phyloP scores from a whole-genome alignment of 2,113 vertebrate genomes.

The Puma concolor region DNA sequence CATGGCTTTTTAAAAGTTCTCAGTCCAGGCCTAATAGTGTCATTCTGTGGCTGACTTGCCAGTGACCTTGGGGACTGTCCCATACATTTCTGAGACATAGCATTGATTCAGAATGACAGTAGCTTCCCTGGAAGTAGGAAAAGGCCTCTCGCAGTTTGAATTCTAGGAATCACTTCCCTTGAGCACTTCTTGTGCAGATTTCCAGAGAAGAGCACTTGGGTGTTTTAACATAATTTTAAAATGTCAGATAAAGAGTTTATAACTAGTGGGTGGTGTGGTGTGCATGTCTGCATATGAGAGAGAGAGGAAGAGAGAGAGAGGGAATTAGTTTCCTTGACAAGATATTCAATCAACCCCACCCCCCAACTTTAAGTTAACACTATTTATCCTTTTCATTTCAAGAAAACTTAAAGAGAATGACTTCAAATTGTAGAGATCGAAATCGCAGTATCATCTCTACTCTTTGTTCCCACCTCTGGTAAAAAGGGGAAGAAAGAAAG shows the following conservation, averaged over 20 bases:
- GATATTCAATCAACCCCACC: conserved; percentile 84
- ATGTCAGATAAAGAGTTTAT: conserved; percentile 85
- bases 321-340: conserved; percentile 85
- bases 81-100: not conserved
- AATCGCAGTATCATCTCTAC: conserved; percentile 64
- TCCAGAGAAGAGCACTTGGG: conserved; percentile 74
- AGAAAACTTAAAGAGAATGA: conserved; percentile 83
- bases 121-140: conserved; percentile 8
- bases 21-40: not conserved
- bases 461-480: conserved; percentile 51
- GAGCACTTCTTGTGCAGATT: conserved; percentile 78
- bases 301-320: not conserved
- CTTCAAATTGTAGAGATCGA: conserved; percentile 83
- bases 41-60: not conserved
- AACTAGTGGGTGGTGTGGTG: conserved; percentile 73
- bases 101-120: not conserved
- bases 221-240: conserved; percentile 76
- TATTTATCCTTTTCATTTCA: conserved; percentile 85
- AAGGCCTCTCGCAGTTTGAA: not conserved
- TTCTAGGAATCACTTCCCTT: conserved; percentile 28
- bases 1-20: not conserved
- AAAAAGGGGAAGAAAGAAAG: not conserved
- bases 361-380: conserved; percentile 84
- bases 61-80: not conserved
- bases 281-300: not conserved